phyloP scores from a whole-genome alignment of 2,888 invertebrate genomes.

The Halocaridina rubra region DNA sequence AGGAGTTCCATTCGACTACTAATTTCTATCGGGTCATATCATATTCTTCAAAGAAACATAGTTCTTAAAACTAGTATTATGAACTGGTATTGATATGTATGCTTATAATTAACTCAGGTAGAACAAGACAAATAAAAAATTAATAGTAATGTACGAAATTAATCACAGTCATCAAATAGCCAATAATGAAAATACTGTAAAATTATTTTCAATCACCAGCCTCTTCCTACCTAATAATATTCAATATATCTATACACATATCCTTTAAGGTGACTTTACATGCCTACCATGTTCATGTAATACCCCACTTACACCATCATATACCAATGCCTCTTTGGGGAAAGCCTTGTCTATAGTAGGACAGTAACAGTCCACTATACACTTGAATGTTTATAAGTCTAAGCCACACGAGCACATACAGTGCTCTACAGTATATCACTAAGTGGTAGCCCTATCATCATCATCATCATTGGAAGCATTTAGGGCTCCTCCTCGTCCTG shows the following conservation, averaged over 20 bases:
- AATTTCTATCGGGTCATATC: background rate
- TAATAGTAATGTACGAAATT: background rate
- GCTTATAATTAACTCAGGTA: background rate
- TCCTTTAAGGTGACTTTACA: too few species aligned
- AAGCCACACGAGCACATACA: background rate
- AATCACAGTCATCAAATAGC: background rate
- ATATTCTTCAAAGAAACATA: too few species aligned
- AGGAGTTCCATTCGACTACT: too few species aligned
- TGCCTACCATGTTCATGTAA: too few species aligned
- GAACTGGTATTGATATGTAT: background rate
- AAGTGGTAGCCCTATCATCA: slow-evolving; percentile 40
- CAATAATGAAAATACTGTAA: background rate
- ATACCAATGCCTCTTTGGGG: too few species aligned
- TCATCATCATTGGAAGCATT: slow-evolving; percentile 27
- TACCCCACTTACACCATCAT: too few species aligned
- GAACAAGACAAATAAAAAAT: background rate
- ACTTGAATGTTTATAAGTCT: background rate
- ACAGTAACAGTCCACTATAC: background rate
- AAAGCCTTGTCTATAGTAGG: too few species aligned
- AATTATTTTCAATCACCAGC: background rate
- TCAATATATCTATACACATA: too few species aligned
- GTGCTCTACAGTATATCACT: slow-evolving; percentile 12
- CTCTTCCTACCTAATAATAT: too few species aligned
- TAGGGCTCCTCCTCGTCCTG: background rate
- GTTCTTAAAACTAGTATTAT: too few species aligned